phyloP scores from a whole-genome alignment of 1,140 invertebrate species.

The Venustaconcha ellipsiformis region DNA sequence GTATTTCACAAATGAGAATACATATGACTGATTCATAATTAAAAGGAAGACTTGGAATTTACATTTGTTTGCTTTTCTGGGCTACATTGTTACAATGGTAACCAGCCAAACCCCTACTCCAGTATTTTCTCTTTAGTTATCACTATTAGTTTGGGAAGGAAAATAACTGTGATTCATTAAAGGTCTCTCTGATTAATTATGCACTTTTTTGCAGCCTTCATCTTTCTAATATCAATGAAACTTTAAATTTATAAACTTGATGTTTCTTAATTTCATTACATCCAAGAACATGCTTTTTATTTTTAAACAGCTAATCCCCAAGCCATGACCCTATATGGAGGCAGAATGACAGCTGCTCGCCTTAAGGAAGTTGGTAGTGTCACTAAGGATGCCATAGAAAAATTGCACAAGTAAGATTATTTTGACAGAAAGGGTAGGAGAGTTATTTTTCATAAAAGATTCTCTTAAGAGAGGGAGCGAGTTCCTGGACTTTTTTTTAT shows the following conservation, averaged over 20 bases:
- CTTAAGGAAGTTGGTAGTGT: conserved; percentile 71
- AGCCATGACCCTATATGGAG: conserved; percentile 61
- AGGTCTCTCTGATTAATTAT: neutral
- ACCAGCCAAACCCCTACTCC: no score
- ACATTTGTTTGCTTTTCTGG: no score
- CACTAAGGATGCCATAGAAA: conserved; percentile 79
- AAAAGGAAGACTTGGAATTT: no score
- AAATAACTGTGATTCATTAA: neutral
- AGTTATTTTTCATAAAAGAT: no score
- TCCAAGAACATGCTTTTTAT: neutral
- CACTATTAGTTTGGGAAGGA: neutral
- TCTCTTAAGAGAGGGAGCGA: no score
- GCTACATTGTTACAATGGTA: no score
- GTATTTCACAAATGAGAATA: no score
- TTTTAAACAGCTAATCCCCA: conserved; percentile 49
- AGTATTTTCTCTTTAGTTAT: neutral
- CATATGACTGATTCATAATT: no score
- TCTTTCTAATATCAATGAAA: neutral
- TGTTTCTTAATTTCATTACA: neutral
- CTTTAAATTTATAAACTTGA: neutral
- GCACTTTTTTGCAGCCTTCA: neutral
- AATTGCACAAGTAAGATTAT: conserved; percentile 77
- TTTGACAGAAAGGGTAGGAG: no score
- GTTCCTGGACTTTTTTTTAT: no score
- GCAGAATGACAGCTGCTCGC: conserved; percentile 62